A percentile compares a stretch with the other conserved stretches of the same genome.
Conservation (phyloP, 1,140 invertebrate genomes). For the Parasteatoda tepidariorum region DNA sequence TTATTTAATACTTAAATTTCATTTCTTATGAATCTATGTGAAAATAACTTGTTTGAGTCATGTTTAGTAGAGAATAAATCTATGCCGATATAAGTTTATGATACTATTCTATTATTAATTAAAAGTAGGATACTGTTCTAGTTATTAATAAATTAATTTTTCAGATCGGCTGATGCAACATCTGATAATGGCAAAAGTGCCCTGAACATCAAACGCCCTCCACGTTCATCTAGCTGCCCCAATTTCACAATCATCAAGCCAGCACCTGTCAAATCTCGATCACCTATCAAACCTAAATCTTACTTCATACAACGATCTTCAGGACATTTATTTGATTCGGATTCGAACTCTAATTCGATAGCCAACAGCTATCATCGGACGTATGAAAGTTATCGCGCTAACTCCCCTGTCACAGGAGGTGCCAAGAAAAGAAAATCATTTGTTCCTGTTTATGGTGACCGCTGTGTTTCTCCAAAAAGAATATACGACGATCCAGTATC, state of each 20-base stretch:
- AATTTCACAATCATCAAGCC: background rate
- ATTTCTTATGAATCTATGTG: no score
- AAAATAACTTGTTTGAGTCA: no score
- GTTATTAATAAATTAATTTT: no score
- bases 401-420: background rate
- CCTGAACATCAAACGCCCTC: background rate
- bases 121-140: no score
- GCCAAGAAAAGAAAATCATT: slow-evolving; percentile 48
- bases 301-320: slow-evolving; percentile 36
- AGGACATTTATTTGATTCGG: background rate
- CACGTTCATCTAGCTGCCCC: slow-evolving; percentile 22
- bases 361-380: background rate
- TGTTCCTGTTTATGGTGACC: slow-evolving; percentile 39
- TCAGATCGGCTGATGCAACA: slow-evolving; percentile 14
- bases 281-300: slow-evolving; percentile 37
- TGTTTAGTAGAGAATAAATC: no score
- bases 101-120: no score
- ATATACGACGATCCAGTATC: background rate
- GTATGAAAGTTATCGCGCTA: background rate
- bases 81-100: no score
- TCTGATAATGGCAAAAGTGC: background rate
- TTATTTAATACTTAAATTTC: no score
- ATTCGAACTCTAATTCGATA: background rate
- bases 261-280: slow-evolving; percentile 7
- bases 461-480: background rate